Base-by-base conservation (phyloP, 2,888 invertebrate species). In the Epicampocera succincta region DNA sequence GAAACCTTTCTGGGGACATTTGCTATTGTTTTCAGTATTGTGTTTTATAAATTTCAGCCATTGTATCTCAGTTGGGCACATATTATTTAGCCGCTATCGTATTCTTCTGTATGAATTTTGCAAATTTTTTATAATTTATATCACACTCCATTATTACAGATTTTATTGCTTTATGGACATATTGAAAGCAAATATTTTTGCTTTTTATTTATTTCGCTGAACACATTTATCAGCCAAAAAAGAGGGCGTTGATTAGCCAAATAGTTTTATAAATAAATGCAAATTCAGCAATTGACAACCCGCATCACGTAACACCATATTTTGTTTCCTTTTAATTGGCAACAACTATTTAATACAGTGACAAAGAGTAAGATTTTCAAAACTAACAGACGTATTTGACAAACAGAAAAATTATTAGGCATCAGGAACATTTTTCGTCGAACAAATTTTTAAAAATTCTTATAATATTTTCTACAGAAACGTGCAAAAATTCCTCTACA, bases 261-360 rank as follows among this genome's bases (percentile, higher is more conserved):
- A 52, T 33, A 33, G 33, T 33, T 33, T 33, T 9, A 33, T 33
- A 33, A 72, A 46, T 25, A 50, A 25, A 11, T n/a, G 38, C 19
- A 12, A 60, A 50, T 40, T 50, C 56, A 6, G 25, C 58, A n/a
- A 74, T 65, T 71, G 17, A 61, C 73, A 76, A 72, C 29, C 66
- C 72, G 65, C 56, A 61, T 76, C 80, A 80, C 76, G 80, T 80
- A 76, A 38, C n/a, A 54, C n/a, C 68, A 68, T 61, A 56, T 68
- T n/a, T 61, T 80, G 80, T 72, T 80, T 5, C 5, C 5, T 25
- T 33, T 33, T 33, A 33, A 33, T 33, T 33, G 33, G 3, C 9
- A 33, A 33, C 3, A 33, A 33, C 5, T 33, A 33, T 33, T 9
- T 33, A 33, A 33, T 9, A 33, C 5, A 25, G 5, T 5, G 25